Evolutionary conservation across 1,140 invertebrate species (phyloP).

Genomic region (Neotoxoptera formosana): DNA sequence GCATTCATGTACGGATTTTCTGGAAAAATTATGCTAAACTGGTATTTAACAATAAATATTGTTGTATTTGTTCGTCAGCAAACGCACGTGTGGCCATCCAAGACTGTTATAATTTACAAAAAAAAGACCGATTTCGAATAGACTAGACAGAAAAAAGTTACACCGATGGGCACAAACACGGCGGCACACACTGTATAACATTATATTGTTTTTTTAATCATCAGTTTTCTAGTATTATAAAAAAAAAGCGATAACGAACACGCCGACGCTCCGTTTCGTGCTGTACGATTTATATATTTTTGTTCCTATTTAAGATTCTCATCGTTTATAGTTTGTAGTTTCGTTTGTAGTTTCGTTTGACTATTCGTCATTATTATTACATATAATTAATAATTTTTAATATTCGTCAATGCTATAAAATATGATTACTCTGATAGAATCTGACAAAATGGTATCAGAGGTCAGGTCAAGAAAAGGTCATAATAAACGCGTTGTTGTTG

Average conservation of each 20-base stretch:
- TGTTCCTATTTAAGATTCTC: not conserved
- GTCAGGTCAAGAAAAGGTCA: conserved; percentile 18
- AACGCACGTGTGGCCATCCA: not conserved
- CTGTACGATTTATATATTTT: not conserved
- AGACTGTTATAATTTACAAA: not conserved
- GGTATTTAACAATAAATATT: no score
- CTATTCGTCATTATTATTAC: not conserved
- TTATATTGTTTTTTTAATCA: not conserved
- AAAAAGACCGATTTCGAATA: not conserved
- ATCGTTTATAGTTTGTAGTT: not conserved
- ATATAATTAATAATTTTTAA: not conserved
- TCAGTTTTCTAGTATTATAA: not conserved
- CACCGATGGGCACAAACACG: not conserved
- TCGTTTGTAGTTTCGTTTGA: not conserved
- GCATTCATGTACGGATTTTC: not conserved
- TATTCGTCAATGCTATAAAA: not conserved
- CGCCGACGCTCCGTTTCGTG: not conserved
- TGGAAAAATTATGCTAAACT: not conserved
- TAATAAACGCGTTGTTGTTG: not conserved
- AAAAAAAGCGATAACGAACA: not conserved
- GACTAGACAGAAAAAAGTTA: not conserved
- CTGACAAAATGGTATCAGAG: not conserved
- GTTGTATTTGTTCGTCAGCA: not conserved
- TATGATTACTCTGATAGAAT: not conserved
- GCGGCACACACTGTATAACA: not conserved